These are phyloP conservation scores for Abramis brama DNA, from an alignment of 2,113 vertebrate genomes.

Conservation along the genomic window DNA sequence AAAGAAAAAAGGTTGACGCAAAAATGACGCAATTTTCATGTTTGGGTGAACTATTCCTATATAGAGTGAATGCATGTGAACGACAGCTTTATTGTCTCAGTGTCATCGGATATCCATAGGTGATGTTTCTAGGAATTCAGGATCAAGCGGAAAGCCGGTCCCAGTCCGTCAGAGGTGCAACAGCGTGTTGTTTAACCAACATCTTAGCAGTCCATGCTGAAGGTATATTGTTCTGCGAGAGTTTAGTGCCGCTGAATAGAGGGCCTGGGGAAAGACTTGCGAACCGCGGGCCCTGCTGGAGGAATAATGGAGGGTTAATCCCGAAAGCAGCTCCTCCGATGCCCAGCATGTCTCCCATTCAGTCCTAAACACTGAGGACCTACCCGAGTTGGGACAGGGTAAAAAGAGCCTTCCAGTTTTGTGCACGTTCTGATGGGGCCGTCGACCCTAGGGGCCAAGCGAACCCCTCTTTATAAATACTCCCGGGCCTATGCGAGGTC, in stretches of 20 bases:
- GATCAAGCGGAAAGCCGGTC: slow-evolving; percentile 54
- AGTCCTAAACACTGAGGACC: slow-evolving; percentile 60
- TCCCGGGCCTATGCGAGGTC: slow-evolving; percentile 54
- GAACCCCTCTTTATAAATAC: slow-evolving; percentile 28
- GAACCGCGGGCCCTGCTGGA: slow-evolving; percentile 56
- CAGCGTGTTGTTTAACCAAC: slow-evolving; percentile 75
- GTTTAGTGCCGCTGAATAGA: slow-evolving; percentile 68
- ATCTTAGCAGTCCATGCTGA: slow-evolving; percentile 60
- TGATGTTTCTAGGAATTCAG: neutral
- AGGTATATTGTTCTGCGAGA: slow-evolving; percentile 75
- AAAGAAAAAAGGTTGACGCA: neutral
- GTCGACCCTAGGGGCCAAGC: slow-evolving; percentile 47
- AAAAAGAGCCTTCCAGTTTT: slow-evolving; percentile 55
- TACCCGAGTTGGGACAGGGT: slow-evolving; percentile 47
- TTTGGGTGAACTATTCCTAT: neutral
- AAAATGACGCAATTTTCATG: neutral
- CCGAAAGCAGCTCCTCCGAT: slow-evolving; percentile 62
- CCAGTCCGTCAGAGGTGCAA: slow-evolving; percentile 56
- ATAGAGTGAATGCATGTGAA: neutral
- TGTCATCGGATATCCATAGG: neutral
- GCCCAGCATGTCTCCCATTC: slow-evolving; percentile 66
- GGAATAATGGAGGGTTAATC: slow-evolving; percentile 66
- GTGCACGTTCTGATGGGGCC: slow-evolving; percentile 42
- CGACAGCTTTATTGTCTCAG: neutral
- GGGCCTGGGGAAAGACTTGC: slow-evolving; percentile 51